Base-by-base conservation (phyloP, 2,797 vertebrate genomes). In the Hemitrygon akajei region DNA sequence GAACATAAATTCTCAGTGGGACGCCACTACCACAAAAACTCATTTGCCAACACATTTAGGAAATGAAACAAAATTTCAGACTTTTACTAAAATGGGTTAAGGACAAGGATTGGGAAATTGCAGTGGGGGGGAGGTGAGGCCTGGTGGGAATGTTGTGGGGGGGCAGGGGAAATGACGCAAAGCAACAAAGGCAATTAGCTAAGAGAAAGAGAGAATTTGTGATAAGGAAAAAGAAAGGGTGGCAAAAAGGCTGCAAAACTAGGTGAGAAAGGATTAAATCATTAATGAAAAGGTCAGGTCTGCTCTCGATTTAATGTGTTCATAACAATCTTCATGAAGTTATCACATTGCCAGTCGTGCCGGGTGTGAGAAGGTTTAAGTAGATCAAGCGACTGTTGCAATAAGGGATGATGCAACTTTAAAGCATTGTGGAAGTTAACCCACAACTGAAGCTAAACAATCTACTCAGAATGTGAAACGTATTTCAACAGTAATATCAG, bases 201-300 rank as follows among this genome's bases (percentile, higher is more conserved):
- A 86, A 86, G 11, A 60, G 27, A 60, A 27, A 86, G 47, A 84
- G 22, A 84, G 16, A 60, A 86, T 86, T 86, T 56, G 16, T n/a
- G 56, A n/a, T 82, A 82, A 47, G 40, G 20, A 82, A 77, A 60
- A 60, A 86, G 82, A 14, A 86, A 86, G 82, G 82, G 56, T 60
- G 27, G 82, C 82, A 86, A 86, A 60, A 60, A 86, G 56, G 56
- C 82, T 86, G 82, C 27, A 86, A 60, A 86, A 60, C 27, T 30
- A 86, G 82, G 82, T 86, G 82, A 86, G 82, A 60, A 86, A 60
- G 82, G 82, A 86, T 86, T 86, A 86, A 86, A 86, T 86, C 27
- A 60, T 86, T 60, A 60, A 58, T n/a, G 27, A 86, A 86, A 86
- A 86, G 82, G 56, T 86, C 82, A 86, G 56, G 27, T 60, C 82